Percentiles rank a stretch among this genome's conserved stretches.
phyloP scores from a whole-genome alignment of 2,113 vertebrate genomes.

The Chaetops frenatus region DNA sequence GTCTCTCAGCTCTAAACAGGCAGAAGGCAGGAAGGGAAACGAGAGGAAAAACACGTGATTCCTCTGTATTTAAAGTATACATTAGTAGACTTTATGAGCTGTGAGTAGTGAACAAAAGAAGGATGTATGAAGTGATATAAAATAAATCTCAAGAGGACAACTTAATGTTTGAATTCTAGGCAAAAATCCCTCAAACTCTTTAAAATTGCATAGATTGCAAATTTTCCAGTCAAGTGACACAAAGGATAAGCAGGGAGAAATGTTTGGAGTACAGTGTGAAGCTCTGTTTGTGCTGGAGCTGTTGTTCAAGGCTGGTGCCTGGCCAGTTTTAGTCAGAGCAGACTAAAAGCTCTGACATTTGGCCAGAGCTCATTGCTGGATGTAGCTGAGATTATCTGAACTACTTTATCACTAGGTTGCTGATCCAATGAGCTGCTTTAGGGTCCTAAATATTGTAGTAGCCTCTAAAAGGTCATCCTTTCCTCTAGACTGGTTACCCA shows the following conservation, averaged over 20 bases:
- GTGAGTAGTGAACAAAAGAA: neutral
- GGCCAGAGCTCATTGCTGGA: neutral
- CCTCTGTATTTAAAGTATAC: neutral
- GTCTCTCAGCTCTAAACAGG: neutral
- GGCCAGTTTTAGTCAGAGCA: neutral
- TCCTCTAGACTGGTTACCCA: neutral
- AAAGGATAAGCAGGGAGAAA: neutral
- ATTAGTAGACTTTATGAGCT: neutral
- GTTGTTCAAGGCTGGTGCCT: neutral
- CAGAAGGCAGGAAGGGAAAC: neutral
- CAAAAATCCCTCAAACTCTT: neutral
- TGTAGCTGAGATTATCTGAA: slow-evolving; percentile 19
- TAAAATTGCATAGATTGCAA: neutral
- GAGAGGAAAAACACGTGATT: neutral
- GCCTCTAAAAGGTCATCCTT: neutral
- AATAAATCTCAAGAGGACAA: neutral
- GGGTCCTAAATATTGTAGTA: neutral
- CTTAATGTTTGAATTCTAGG: neutral
- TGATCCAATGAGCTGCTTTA: slow-evolving; percentile 38
- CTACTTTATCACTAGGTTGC: neutral
- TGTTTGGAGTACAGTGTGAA: neutral
- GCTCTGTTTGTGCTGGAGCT: neutral
- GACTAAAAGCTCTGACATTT: slow-evolving; percentile 14
- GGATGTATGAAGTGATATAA: neutral
- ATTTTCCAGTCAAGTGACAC: neutral